Conservation (phyloP, 2,888 invertebrate species). For the Eupithecia insigniata region DNA sequence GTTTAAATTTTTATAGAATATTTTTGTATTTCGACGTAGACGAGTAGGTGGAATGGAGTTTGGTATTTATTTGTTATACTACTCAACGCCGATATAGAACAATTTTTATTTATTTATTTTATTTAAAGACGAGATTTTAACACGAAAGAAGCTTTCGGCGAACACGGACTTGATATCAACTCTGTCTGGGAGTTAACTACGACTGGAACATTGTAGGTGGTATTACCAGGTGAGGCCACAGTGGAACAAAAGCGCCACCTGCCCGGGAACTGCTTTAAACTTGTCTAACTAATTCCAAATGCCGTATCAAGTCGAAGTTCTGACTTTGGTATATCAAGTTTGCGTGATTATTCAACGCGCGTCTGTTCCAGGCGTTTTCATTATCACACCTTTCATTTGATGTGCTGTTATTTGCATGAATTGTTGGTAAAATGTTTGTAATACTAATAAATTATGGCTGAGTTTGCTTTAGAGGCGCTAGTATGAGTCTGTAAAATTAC, state of each 20-base stretch:
- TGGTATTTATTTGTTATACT: not conserved
- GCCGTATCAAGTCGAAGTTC: slow-evolving; percentile 62
- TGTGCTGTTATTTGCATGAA: slow-evolving; percentile 35
- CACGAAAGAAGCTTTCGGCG: not conserved
- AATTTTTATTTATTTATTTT: no score
- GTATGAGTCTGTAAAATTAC: not conserved
- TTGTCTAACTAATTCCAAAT: slow-evolving; percentile 63
- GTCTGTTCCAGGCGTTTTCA: slow-evolving; percentile 49
- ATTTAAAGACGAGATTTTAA: no score
- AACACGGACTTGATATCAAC: slow-evolving; percentile 4
- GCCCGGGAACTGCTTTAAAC: slow-evolving; percentile 62
- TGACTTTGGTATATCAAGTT: slow-evolving; percentile 59
- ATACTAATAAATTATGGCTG: not conserved
- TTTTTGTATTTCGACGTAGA: not conserved
- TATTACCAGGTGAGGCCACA: slow-evolving; percentile 65
- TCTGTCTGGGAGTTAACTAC: slow-evolving; percentile 42
- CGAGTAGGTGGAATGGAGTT: not conserved
- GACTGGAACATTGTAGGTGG: slow-evolving; percentile 60
- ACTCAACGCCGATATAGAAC: no score
- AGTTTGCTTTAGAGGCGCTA: not conserved
- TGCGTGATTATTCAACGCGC: slow-evolving; percentile 54
- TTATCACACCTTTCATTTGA: slow-evolving; percentile 45
- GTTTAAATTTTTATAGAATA: not conserved
- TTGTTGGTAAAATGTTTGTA: slow-evolving; percentile 33
- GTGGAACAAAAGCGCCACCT: slow-evolving; percentile 65